Evolutionary conservation across 1,140 invertebrate genomes (phyloP), one percentile per base, ranked within the genome.

Genomic region (Drosophila tani): DNA sequence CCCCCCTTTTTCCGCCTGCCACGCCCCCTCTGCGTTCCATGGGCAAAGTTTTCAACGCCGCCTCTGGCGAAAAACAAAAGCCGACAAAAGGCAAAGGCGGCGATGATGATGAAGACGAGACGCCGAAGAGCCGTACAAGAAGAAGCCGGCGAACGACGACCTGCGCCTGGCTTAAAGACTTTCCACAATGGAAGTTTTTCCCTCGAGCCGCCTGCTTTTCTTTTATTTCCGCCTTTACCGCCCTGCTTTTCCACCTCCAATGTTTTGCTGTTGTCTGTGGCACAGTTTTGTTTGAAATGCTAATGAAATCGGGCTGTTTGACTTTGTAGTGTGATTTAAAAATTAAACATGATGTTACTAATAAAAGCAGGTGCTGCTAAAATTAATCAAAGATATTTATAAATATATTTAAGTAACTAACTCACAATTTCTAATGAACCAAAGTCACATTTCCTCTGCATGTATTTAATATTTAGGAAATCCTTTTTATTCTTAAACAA

Each of bases 221-320:
- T 45, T 60, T 38, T 40, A 62, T 73, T 60, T 73, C 68, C 71
- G 68, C 57, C 53, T 56, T 35, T 56, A 14, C 58, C 29, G 38
- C 47, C 17, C 60, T 59, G 32, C 27, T 64, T 51, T 55, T 70
- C 68, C 9, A 43, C 24, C n/a, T 38, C 43, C 60, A 51, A 19
- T 60, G 56, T 64, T 47, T 59, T 68, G 45, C 73, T 75, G 58
- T 82, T 87, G 77, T 81, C 78, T 82, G 79, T 90, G 85, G 85
- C 85, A 85, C 85, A 90, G 67, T 90, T 90, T 90, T 66, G 19
- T 29, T 59, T 50, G 27, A 29, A 56, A 78, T 56, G 75, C 64
- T 38, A 76, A 74, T 74, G 21, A 24, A 46, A 27, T 14, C 35
- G 49, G 40, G 43, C 15, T 43, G 12, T 38, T 64, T 32, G 63